Percentiles rank a stretch among this genome's conserved stretches.
phyloP scores from a whole-genome alignment of 2,888 invertebrate genomes.

The Ecdyonurus torrentis region DNA sequence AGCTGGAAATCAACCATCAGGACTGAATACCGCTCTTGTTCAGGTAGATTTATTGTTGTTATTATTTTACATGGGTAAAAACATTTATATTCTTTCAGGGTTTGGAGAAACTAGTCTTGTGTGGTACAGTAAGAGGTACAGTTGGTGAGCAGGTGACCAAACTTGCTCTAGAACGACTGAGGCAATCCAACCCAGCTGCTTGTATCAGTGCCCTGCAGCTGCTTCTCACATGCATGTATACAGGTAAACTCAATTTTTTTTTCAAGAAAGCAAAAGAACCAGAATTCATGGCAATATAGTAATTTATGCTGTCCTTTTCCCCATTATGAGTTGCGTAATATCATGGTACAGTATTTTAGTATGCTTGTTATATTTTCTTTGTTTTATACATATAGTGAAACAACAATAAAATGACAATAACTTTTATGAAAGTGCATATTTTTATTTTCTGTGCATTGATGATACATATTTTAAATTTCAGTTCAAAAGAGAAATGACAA shows the following conservation, averaged over 20 bases:
- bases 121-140: slow-evolving; percentile 23
- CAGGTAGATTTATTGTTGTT: slow-evolving; percentile 11
- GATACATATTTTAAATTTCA: no score
- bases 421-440: no score
- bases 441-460: no score
- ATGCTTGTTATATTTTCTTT: no score
- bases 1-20: slow-evolving; percentile 14
- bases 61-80: slow-evolving; percentile 13
- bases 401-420: no score
- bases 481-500: slow-evolving; percentile 3
- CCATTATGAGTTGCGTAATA: no score
- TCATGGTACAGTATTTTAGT: no score
- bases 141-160: slow-evolving; percentile 40
- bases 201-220: slow-evolving; percentile 56
- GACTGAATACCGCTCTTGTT: slow-evolving; percentile 13
- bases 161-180: slow-evolving; percentile 48
- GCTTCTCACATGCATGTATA: slow-evolving; percentile 63
- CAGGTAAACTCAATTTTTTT: slow-evolving; percentile 24
- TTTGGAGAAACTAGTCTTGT: slow-evolving; percentile 46
- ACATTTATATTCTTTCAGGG: slow-evolving; percentile 41
- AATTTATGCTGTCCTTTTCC: no score
- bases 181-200: slow-evolving; percentile 47
- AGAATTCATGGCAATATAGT: no score
- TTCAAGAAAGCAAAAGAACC: no score
- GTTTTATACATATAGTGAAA: background rate